phyloP scores from a whole-genome alignment of 2,113 vertebrate genomes.

The Peromyscus polionotus region DNA sequence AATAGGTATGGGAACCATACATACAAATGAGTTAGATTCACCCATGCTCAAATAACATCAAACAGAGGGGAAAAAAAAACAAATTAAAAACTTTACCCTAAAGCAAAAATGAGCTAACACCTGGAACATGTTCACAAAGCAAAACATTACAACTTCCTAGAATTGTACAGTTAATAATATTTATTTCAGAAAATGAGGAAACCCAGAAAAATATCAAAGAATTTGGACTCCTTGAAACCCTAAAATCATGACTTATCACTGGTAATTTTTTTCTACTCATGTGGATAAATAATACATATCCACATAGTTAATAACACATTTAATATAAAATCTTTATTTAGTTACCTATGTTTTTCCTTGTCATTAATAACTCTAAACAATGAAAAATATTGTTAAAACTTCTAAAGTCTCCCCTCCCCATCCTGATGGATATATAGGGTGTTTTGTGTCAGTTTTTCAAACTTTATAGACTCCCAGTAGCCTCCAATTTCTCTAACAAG shows the following conservation, averaged over 20 bases:
- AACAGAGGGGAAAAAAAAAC: slow-evolving; percentile 46
- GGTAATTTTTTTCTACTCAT: neutral
- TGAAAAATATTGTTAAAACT: neutral
- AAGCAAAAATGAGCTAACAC: slow-evolving; percentile 16
- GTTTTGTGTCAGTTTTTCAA: slow-evolving; percentile 28
- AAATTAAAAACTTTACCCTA: slow-evolving; percentile 15
- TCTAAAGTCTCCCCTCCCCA: neutral
- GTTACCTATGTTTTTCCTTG: neutral
- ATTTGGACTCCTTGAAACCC: neutral
- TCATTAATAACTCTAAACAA: slow-evolving; percentile 6
- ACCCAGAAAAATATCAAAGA: neutral
- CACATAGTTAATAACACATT: neutral
- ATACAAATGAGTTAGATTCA: neutral
- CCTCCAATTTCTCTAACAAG: slow-evolving; percentile 21
- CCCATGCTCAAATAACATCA: slow-evolving; percentile 18
- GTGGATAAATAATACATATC: neutral
- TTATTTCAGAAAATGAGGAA: neutral
- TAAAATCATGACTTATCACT: neutral
- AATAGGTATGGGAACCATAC: neutral
- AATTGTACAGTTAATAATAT: neutral
- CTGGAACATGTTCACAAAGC: slow-evolving; percentile 27
- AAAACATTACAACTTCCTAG: neutral
- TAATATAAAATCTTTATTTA: neutral
- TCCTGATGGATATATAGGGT: slow-evolving; percentile 11
- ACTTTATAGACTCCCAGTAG: neutral